phyloP scores from a whole-genome alignment of 1,140 invertebrate species.

The Andricus grossulariae region DNA sequence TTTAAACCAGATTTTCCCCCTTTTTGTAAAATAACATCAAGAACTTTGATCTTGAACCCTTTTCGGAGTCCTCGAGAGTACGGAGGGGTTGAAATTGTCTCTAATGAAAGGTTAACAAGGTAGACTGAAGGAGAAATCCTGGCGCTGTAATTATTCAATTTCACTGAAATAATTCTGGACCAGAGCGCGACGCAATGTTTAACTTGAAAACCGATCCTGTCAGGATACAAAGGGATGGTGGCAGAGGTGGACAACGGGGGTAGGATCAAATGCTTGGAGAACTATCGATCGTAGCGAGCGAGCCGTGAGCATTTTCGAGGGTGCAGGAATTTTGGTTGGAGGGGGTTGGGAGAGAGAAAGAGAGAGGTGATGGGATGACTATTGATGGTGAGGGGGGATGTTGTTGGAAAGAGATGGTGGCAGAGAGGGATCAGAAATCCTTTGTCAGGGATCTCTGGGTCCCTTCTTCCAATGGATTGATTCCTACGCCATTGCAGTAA shows the following conservation, averaged over 20 bases:
- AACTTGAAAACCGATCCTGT: slow-evolving; percentile 1
- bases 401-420: neutral
- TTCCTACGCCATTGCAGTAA: slow-evolving; percentile 61
- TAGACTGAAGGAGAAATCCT: neutral
- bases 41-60: neutral
- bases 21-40: slow-evolving; percentile 1
- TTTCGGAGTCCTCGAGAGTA: neutral
- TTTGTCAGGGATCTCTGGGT: slow-evolving; percentile 43
- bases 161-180: neutral
- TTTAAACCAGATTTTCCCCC: neutral
- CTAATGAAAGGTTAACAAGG: neutral
- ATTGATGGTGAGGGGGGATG: neutral
- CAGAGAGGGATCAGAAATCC: slow-evolving; percentile 22
- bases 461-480: slow-evolving; percentile 52
- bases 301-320: slow-evolving; percentile 46
- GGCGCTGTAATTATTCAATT: neutral
- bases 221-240: slow-evolving; percentile 32
- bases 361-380: slow-evolving; percentile 30
- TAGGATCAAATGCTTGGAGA: slow-evolving; percentile 48
- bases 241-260: slow-evolving; percentile 44
- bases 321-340: slow-evolving; percentile 59
- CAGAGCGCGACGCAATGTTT: neutral
- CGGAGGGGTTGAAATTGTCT: neutral
- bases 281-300: slow-evolving; percentile 52
- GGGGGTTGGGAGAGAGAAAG: slow-evolving; percentile 41